Evolutionary conservation across 2,888 invertebrate genomes (phyloP).

Genomic region (Theristus sp.): DNA sequence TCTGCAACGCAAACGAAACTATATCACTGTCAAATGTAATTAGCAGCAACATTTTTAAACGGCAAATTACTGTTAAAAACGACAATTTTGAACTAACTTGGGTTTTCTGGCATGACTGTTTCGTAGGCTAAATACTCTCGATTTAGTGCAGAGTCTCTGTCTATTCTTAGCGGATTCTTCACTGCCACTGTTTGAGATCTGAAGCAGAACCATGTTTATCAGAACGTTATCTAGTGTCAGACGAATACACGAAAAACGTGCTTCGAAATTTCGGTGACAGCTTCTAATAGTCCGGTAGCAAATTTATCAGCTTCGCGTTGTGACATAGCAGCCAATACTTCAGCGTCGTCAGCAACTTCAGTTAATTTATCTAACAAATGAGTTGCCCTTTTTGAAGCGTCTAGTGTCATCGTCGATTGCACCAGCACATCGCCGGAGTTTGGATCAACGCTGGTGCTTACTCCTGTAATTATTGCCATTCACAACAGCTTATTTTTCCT

Average conservation of each 20-base stretch:
- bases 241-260: too few relatives aligned
- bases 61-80: too few relatives aligned
- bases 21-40: too few relatives aligned
- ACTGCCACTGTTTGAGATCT: not conserved
- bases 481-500: not conserved
- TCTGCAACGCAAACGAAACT: too few relatives aligned
- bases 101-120: not conserved
- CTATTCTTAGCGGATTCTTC: not conserved
- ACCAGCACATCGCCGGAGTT: not conserved
- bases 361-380: not conserved
- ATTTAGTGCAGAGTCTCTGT: not conserved
- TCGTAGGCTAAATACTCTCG: not conserved
- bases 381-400: not conserved
- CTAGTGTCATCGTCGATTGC: not conserved
- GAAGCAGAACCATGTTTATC: too few relatives aligned
- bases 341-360: not conserved
- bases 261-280: not conserved
- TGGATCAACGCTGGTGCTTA: not conserved
- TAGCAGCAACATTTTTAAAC: too few relatives aligned
- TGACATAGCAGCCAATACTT: not conserved
- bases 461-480: too few relatives aligned
- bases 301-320: not conserved
- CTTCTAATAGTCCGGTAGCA: not conserved
- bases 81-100: not conserved
- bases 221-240: too few relatives aligned